Conservation (phyloP, 2,113 vertebrate genomes). For the Manacus vitellinus region DNA sequence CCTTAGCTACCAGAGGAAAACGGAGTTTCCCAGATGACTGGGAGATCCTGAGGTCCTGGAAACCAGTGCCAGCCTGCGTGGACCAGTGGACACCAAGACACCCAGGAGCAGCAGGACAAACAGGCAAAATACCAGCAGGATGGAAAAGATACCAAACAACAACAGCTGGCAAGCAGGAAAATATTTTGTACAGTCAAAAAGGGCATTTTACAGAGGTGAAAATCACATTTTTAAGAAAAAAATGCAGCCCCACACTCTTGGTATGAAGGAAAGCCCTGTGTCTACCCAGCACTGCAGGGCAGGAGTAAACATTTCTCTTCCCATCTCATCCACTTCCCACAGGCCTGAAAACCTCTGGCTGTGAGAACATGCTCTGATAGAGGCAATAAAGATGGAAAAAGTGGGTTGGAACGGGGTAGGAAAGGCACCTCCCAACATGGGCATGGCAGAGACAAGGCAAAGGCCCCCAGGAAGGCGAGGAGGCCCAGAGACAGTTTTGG, state of each 20-base stretch:
- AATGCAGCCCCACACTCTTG: accelerated
- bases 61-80: accelerated
- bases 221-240: neutral
- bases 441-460: neutral
- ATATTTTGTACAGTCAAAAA: neutral
- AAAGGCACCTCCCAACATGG: neutral
- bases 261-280: neutral
- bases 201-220: neutral
- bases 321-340: neutral
- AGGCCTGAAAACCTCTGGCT: neutral
- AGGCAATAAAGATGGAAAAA: neutral
- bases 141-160: neutral
- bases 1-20: neutral
- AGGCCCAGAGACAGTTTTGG: neutral
- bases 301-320: neutral
- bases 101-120: neutral
- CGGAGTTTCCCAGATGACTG: neutral
- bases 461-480: neutral
- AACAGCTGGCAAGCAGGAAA: accelerated
- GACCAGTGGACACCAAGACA: accelerated
- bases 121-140: neutral
- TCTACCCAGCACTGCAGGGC: neutral
- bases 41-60: neutral
- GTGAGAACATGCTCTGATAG: neutral
- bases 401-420: neutral